Percentiles rank a stretch among this genome's conserved stretches.
Evolutionary conservation across 2,888 invertebrate species (phyloP).

Genomic region (Melikaiella ostensackeni): DNA sequence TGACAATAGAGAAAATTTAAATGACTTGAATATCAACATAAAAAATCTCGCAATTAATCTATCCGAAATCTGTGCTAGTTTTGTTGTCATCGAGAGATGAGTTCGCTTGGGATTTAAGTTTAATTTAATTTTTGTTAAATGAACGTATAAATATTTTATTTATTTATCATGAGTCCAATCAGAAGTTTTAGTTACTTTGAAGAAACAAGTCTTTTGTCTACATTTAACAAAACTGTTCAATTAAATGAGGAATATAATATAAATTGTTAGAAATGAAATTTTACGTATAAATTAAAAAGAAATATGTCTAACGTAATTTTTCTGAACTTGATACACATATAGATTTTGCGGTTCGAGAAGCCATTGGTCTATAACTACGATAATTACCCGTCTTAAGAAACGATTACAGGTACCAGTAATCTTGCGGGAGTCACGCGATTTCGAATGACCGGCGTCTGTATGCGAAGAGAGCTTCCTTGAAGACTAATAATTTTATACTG

Average conservation of each 20-base stretch:
- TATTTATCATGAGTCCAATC: too few species aligned
- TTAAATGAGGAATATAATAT: too few species aligned
- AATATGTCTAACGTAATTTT: too few species aligned
- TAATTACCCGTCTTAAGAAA: conserved; percentile 18
- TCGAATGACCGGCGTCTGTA: conserved; percentile 40
- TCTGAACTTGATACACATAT: not conserved
- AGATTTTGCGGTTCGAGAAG: conserved; percentile 22
- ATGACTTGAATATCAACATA: not conserved
- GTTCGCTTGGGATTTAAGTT: too few species aligned
- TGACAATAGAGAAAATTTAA: not conserved
- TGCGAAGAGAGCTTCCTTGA: not conserved
- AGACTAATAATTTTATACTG: not conserved
- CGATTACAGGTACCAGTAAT: conserved; percentile 27
- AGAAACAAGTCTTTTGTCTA: too few species aligned
- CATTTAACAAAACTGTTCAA: too few species aligned
- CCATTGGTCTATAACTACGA: conserved; percentile 29
- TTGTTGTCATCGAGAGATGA: not conserved
- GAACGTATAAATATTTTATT: too few species aligned
- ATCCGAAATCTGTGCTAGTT: not conserved
- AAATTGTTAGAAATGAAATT: too few species aligned
- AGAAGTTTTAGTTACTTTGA: too few species aligned
- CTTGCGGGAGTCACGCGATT: conserved; percentile 48
- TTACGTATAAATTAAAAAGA: too few species aligned
- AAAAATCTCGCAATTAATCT: not conserved
- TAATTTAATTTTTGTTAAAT: too few species aligned